Evolutionary conservation across 1,140 invertebrate species (phyloP), one percentile per base, ranked within the genome.

Genomic region (Heterodera carotae): DNA sequence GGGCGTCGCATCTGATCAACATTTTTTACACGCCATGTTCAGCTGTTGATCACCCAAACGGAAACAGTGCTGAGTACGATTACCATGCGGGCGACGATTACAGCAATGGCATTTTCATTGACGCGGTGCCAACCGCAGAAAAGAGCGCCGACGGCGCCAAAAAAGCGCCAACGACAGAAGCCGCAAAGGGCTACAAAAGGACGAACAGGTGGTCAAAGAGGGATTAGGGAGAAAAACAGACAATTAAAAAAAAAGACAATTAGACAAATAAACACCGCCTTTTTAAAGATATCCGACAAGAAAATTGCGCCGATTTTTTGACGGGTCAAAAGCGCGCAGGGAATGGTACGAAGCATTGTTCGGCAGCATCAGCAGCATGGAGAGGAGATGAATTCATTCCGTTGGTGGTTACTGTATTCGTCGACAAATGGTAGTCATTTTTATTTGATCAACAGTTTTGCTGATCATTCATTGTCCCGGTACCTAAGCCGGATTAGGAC

Each of bases 31-130:
- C 18, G 18, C 0, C 22, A 43, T n/a, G n/a, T 56, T 56, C 48
- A 56, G 39, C 39, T 8, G 22, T 5, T 56, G 15, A 56, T 4
- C 39, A 43, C 39, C 48, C 18, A 15, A 56, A 56, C 12, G 22
- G 18, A 12, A 0, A 7, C 15, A 22, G 18, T 22, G 48, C 15
- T 18, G 48, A 56, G 15, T 56, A 56, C 48, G 48, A 56, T 22
- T 56, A 76, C 39, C 66, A 39, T 31, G 75, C 59, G 33, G 36
- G 31, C 12, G 70, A 39, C 22, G 76, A 77, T 48, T 77, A 77
- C 33, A 73, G 68, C 43, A 56, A 33, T 10, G 76, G 76, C 18
- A 69, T 77, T 29, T 77, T 77, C 43, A 59, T 77, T 15, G 76
- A 77, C 43, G n/a, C 34, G 7, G 76, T 77, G 29, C 56, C 72